Base-by-base conservation (phyloP, 2,797 vertebrate species). In the Phataginus tetradactyla region DNA sequence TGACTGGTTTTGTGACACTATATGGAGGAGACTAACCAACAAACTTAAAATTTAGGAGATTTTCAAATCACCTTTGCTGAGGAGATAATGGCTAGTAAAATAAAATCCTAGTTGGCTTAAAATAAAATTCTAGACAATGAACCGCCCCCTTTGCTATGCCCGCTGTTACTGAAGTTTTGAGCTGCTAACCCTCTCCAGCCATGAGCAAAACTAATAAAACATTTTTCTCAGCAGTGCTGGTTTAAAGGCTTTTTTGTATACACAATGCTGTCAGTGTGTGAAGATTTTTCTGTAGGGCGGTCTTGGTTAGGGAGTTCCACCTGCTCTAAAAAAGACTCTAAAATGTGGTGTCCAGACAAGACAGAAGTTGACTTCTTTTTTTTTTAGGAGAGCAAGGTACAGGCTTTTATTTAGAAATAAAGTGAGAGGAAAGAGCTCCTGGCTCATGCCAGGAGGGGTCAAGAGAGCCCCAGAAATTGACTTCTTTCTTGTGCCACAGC, bases 61-160 rank as follows among this genome's bases (percentile, higher is more conserved):
- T 95, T 95, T 55, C 42, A 66, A 69, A 61, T 95, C 49, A 34
- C 17, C n/a, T 87, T 17, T 37, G 59, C 77, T 51, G 25, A 68
- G 66, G 57, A 49, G 59, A 21, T 77, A 72, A 1, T 81, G 49
- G 32, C 51, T 78, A 64, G 55, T 17, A 51, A 79, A 72, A 17
- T 81, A 53, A 95, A 85, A 59, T 77, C 55, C 55, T 89, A 4
- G 4, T 59, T 71, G 84, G 71, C 37, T 69, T 94, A 25, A 66
- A 80, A 25, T 77, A 27, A 49, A 57, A 91, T 79, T 72, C 74
- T 80, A 63, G 37, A 49, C 23, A n/a, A 14, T n/a, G 32, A 49
- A 51, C 64, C 0, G 2, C 4, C 7, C 4, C 4, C 3, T 61
- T 74, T 59, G 18, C 34, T 59, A 0, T 10, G 23, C n/a, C 63